A percentile compares a stretch with the other conserved stretches of the same genome.
Evolutionary conservation across 2,888 invertebrate genomes (phyloP).

Genomic region (Tromatobia lineatoria): DNA sequence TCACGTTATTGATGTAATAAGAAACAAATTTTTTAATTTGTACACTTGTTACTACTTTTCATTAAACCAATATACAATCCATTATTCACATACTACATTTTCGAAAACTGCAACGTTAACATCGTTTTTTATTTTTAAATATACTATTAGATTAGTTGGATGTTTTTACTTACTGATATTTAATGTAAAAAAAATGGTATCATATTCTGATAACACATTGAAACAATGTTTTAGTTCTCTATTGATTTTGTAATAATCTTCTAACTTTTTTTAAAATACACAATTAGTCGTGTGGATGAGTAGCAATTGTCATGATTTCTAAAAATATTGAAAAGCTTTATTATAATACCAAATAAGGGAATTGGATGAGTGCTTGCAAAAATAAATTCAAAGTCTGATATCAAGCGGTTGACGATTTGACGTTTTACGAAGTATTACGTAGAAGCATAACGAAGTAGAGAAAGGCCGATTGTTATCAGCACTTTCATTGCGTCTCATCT

Average conservation of each 20-base stretch:
- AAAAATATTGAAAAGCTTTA: not conserved
- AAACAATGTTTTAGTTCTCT: not conserved
- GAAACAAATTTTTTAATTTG: too few relatives aligned
- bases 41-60: too few relatives aligned
- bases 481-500: conserved; percentile 19
- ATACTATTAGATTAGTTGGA: not conserved
- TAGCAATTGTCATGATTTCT: not conserved
- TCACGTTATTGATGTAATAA: too few relatives aligned
- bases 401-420: not conserved
- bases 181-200: too few relatives aligned
- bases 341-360: not conserved
- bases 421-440: not conserved
- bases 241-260: not conserved
- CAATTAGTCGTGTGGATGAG: not conserved
- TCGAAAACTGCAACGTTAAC: not conserved
- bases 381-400: not conserved
- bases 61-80: not conserved
- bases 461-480: conserved; percentile 33
- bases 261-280: not conserved
- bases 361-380: not conserved
- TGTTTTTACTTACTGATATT: not conserved
- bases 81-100: not conserved
- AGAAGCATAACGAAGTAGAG: conserved; percentile 3
- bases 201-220: too few relatives aligned
- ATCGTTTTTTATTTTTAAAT: not conserved